Base-by-base conservation (phyloP, 2,113 vertebrate species). In the Zosterops pallidus region DNA sequence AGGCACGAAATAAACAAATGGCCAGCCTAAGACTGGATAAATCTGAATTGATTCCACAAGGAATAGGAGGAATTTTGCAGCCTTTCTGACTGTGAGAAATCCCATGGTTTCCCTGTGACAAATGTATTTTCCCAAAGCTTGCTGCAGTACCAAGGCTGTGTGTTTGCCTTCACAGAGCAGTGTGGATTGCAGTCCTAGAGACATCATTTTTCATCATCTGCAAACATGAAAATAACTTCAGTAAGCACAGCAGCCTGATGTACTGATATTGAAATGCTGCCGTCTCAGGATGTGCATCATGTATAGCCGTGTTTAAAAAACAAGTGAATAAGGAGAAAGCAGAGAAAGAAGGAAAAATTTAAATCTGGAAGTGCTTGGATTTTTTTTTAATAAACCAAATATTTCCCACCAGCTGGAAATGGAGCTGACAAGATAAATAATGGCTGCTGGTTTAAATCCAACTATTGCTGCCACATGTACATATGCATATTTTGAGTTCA, bases 141-240 rank as follows among this genome's bases (percentile, higher is more conserved):
- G 5, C 62, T 84, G 82, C 90, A 53, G 74, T 44, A 67, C 31
- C 57, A 69, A 53, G 62, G 78, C 35, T 94, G 0, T 74, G 87
- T 72, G 87, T 94, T 94, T 92, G 67, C 88, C 42, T 96, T 63
- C 42, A 35, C 64, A 33, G 46, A 72, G 63, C 11, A 37, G 18
- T 13, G 68, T 69, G 87, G 65, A 68, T 91, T 87, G 74, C 90
- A 91, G 78, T 91, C 49, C 78, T 83, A 31, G 59, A 91, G 67
- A 67, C 52, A 55, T 75, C 33, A 31, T 95, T 95, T 96, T 90
- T 94, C 79, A 90, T 94, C 82, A 88, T 87, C 76, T 86, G 39
- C 42, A 92, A 95, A 91, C 79, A 71, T 85, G 78, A 62, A 89
- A 90, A 87, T 85, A 86, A 94, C 83, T 91, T 87, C 70, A 88